Evolutionary conservation across 2,797 vertebrate species (phyloP).

Genomic region (Tokudaia muenninki): DNA sequence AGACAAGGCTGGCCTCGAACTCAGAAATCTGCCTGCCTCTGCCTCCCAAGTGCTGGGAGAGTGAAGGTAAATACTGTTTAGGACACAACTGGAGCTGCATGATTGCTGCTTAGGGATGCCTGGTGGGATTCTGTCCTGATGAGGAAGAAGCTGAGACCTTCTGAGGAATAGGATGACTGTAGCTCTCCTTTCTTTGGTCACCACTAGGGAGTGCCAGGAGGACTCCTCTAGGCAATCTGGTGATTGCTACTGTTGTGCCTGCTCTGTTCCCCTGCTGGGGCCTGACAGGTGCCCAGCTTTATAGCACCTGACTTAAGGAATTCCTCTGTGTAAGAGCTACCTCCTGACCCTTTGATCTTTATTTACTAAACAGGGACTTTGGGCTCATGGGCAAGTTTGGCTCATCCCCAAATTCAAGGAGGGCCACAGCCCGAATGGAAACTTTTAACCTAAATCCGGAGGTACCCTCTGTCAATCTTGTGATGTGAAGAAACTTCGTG

Average conservation of each 20-base stretch:
- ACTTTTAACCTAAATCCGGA: not conserved
- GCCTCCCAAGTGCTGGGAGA: not conserved
- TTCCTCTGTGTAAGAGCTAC: fast-evolving
- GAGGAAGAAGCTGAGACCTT: not conserved
- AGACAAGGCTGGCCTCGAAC: too few relatives aligned
- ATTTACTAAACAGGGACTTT: not conserved
- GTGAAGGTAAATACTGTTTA: not conserved
- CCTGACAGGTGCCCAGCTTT: not conserved
- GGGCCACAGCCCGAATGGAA: not conserved
- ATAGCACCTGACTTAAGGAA: not conserved
- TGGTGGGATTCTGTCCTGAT: not conserved
- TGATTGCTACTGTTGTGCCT: not conserved
- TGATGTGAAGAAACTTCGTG: not conserved
- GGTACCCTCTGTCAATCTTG: not conserved
- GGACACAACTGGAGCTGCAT: not conserved
- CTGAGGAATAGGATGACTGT: not conserved
- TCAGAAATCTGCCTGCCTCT: too few relatives aligned
- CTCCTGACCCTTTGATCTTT: not conserved
- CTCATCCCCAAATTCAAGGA: not conserved
- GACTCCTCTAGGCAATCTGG: not conserved
- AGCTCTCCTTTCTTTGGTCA: not conserved
- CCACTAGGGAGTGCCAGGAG: not conserved
- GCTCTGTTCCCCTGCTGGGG: not conserved
- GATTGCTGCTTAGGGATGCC: too few relatives aligned
- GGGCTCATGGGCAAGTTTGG: not conserved